phyloP scores from a whole-genome alignment of 1,140 invertebrate species.

The Littorina saxatilis region DNA sequence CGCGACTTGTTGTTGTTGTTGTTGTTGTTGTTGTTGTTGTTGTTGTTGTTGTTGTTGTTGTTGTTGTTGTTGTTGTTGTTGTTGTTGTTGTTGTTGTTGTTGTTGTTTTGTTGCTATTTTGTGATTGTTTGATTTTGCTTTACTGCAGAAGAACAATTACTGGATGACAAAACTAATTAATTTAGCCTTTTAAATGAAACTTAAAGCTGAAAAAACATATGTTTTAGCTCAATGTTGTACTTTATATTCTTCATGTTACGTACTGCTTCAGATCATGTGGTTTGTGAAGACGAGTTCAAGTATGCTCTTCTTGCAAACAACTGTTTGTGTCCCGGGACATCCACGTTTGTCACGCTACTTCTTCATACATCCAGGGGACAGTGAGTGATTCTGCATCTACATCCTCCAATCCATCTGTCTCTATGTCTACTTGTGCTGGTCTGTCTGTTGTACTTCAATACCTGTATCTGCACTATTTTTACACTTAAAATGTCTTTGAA shows the following conservation, averaged over 20 bases:
- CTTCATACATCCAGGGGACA: constrained; percentile 94
- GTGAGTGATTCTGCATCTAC: constrained; percentile 25
- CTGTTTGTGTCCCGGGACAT: constrained; percentile 97
- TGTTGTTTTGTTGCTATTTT: not conserved
- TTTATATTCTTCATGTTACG: too few relatives aligned
- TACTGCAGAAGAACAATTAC: too few relatives aligned
- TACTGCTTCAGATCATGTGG: constrained; percentile 72
- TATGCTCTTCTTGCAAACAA: constrained; percentile 98
- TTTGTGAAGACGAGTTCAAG: constrained; percentile 98
- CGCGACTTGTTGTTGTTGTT: too few relatives aligned
- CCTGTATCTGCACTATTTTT: too few relatives aligned
- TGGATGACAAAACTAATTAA: too few relatives aligned
- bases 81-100: not conserved
- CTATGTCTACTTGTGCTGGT: constrained; percentile 3
- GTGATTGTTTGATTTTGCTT: not conserved
- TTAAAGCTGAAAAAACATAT: too few relatives aligned
- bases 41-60: not conserved
- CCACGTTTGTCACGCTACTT: constrained; percentile 95
- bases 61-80: too few relatives aligned
- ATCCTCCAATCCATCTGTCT: not conserved
- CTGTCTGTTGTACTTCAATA: not conserved
- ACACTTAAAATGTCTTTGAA: too few relatives aligned
- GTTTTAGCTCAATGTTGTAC: too few relatives aligned
- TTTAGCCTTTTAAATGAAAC: too few relatives aligned
- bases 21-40: not conserved